Base-by-base conservation (phyloP, 92 coral and sea anemone species). In the Paragorgia papillata region DNA sequence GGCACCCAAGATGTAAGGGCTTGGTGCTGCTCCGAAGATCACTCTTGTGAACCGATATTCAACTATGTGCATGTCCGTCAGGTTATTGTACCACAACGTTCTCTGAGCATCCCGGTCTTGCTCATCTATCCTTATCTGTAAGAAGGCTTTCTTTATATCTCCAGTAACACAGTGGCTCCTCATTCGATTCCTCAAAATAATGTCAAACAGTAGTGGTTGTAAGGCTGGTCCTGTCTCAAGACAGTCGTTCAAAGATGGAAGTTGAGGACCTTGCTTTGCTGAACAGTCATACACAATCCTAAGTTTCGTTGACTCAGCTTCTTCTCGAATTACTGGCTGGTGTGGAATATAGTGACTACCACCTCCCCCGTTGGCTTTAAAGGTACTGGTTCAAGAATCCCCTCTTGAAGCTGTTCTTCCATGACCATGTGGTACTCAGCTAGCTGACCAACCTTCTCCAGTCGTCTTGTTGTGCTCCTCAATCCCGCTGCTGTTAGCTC, bases 231-330 rank as follows among this genome's bases (percentile, higher is more conserved):
- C 85, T 8, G 74, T 78, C 33, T 87, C 85, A 19, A 87, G 50
- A 44, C 85, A 87, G 65, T 87, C 85, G 58, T 87, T 87, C 31
- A 86, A 39, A 29, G 86, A 70, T 5, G 82, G 84, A 27, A 53
- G 53, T 10, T 83, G 74, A 8, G 17, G 74, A 14, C 78, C 76
- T 0, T 33, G 19, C 37, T 79, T 82, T 13, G 85, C 82, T 55
- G 90, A 87, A 48, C 80, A 83, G 63, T 83, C 85, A 66, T 87
- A 87, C 65, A 87, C 90, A 13, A 79, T 79, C 50, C 91, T 69
- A 77, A 83, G 28, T 33, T 83, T 83, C 24, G 85, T 79, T 21
- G 79, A 64, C 74, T 86, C 71, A 15, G 84, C 86, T n/a, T 75
- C 75, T 1, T 86, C 83, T 49, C 86, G 39, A 10, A 81, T 57